Evolutionary conservation across 2,113 vertebrate species (phyloP).

Genomic region (Agelaius tricolor): DNA sequence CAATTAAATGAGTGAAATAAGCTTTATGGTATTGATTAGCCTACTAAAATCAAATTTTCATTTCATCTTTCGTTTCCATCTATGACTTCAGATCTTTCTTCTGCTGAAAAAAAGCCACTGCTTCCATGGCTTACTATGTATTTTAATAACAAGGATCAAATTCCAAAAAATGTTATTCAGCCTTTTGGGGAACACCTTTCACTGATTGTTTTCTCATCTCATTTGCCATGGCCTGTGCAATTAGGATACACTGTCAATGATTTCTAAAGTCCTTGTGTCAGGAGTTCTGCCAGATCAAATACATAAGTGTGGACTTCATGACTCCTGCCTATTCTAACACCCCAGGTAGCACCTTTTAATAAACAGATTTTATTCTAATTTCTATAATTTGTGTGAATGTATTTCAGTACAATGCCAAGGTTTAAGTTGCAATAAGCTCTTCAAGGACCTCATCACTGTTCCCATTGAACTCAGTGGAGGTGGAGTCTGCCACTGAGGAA

Average conservation of each 20-base stretch:
- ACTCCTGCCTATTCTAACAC: not conserved
- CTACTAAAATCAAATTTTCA: not conserved
- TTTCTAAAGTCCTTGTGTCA: not conserved
- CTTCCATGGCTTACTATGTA: not conserved
- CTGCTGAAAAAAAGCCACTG: not conserved
- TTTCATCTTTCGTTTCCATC: not conserved
- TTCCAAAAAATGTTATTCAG: not conserved
- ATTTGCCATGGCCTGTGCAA: not conserved
- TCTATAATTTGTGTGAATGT: not conserved
- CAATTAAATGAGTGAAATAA: not conserved
- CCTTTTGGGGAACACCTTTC: not conserved
- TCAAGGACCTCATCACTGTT: not conserved
- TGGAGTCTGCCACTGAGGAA: not conserved
- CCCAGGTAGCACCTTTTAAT: not conserved
- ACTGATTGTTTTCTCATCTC: not conserved
- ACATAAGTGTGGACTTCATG: not conserved
- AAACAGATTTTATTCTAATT: not conserved
- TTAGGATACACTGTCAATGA: not conserved
- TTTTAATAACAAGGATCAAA: not conserved
- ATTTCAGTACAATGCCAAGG: not conserved
- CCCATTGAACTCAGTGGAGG: not conserved
- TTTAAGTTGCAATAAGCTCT: not conserved
- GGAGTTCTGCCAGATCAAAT: not conserved
- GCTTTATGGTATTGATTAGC: not conserved
- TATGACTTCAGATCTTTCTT: not conserved